Conservation (phyloP, 2,888 invertebrate genomes). For the Hartigia nigra region DNA sequence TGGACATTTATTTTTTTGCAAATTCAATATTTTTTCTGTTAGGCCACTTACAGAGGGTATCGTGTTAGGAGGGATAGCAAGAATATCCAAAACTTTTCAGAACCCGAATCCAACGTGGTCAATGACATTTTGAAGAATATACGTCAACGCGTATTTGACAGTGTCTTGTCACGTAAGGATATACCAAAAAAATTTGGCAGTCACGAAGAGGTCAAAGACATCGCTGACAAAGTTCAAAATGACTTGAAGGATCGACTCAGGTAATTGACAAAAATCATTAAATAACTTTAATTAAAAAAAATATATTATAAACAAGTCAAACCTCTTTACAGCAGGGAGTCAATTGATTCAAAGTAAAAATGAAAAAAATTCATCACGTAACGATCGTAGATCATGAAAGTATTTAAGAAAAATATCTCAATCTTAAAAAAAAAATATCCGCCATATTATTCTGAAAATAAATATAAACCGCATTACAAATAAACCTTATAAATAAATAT, state of each 20-base stretch:
- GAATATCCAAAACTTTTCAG: slow-evolving; percentile 20
- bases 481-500: not conserved
- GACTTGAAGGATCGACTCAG: slow-evolving; percentile 39
- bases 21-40: not conserved
- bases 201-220: slow-evolving; percentile 30
- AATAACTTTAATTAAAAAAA: not conserved
- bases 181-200: slow-evolving; percentile 43
- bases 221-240: slow-evolving; percentile 37
- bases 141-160: slow-evolving; percentile 40
- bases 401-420: not conserved
- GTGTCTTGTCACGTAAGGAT: slow-evolving; percentile 32
- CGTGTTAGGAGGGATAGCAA: slow-evolving; percentile 22
- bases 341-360: not conserved
- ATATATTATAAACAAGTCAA: not conserved
- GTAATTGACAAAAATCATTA: slow-evolving; percentile 20
- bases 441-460: not conserved
- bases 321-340: not conserved
- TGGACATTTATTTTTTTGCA: too few species aligned
- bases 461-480: not conserved
- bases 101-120: slow-evolving; percentile 36
- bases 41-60: slow-evolving; percentile 40
- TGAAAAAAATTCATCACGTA: not conserved
- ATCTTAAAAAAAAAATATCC: too few species aligned
- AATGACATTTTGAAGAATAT: slow-evolving; percentile 42
- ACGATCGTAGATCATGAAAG: not conserved